These are phyloP conservation scores for Brachynemurus nebulosus DNA, from an alignment of 2,888 invertebrate species.

Conservation along the genomic window DNA sequence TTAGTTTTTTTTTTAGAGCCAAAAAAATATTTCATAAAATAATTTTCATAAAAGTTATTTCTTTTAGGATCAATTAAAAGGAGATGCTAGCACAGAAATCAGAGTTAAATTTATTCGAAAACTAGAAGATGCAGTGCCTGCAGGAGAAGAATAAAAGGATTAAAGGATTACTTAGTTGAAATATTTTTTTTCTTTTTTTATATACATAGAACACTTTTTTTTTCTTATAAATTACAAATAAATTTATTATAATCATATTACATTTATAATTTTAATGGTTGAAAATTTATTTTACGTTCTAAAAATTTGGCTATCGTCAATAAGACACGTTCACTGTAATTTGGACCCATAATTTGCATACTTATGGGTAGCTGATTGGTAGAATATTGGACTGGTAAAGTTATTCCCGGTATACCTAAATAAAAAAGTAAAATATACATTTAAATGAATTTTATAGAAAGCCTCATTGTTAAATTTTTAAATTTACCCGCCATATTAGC, in stretches of 20 bases:
- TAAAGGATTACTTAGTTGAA: not conserved
- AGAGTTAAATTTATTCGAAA: conserved; percentile 88
- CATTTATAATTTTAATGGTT: conserved; percentile 22
- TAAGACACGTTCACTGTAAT: conserved; percentile 58
- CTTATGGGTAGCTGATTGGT: conserved; percentile 64
- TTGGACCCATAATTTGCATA: conserved; percentile 75
- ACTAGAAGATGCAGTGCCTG: conserved; percentile 94
- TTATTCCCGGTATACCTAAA: conserved; percentile 70
- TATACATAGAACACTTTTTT: no score
- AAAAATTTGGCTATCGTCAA: conserved; percentile 70
- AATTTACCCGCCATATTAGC: conserved; percentile 84
- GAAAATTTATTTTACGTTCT: conserved; percentile 56
- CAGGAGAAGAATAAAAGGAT: conserved; percentile 78
- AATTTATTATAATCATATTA: conserved; percentile 8
- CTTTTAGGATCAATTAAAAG: conserved; percentile 81
- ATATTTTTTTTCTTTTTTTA: conserved; percentile 1
- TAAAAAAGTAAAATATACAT: conserved; percentile 6
- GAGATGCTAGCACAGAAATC: conserved; percentile 86
- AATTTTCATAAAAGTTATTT: no score
- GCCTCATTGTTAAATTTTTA: no score
- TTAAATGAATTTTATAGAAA: conserved; percentile 2
- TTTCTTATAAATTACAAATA: not conserved
- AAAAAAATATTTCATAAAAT: no score
- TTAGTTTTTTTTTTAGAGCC: no score
- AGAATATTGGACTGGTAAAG: conserved; percentile 69